phyloP scores from a whole-genome alignment of 2,888 invertebrate species.

The Mythimna albipuncta region DNA sequence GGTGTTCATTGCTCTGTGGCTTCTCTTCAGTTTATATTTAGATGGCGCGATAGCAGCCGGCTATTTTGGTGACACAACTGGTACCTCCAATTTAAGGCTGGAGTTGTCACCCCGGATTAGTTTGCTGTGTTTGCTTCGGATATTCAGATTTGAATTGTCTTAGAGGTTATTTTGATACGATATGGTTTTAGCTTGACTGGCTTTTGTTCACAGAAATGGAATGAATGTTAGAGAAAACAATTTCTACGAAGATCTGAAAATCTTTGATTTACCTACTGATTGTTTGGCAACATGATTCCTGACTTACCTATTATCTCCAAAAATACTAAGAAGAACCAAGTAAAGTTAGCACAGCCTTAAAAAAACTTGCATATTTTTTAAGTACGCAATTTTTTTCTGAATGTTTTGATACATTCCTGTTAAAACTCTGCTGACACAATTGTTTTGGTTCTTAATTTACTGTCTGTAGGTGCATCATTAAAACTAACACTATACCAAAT shows the following conservation, averaged over 20 bases:
- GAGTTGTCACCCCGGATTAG: constrained; percentile 25
- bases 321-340: too few relatives aligned
- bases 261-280: neutral
- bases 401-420: neutral
- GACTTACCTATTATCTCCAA: too few relatives aligned
- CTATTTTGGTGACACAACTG: constrained; percentile 27
- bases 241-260: too few relatives aligned
- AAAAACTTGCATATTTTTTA: too few relatives aligned
- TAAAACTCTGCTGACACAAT: too few relatives aligned
- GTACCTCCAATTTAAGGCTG: constrained; percentile 33
- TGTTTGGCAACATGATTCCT: too few relatives aligned
- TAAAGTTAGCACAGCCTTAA: too few relatives aligned
- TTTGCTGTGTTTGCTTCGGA: constrained; percentile 33
- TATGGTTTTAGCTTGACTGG: neutral
- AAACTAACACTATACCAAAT: too few relatives aligned
- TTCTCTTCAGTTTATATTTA: constrained; percentile 46
- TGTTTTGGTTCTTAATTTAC: too few relatives aligned
- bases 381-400: neutral
- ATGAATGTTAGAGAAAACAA: too few relatives aligned
- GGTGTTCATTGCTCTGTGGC: neutral
- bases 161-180: constrained; percentile 2
- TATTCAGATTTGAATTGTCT: constrained; percentile 16
- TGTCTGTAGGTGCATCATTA: too few relatives aligned
- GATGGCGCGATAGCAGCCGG: constrained; percentile 37
- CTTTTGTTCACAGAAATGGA: neutral